Conservation (phyloP, 2,113 vertebrate species). For the Ictalurus furcatus region DNA sequence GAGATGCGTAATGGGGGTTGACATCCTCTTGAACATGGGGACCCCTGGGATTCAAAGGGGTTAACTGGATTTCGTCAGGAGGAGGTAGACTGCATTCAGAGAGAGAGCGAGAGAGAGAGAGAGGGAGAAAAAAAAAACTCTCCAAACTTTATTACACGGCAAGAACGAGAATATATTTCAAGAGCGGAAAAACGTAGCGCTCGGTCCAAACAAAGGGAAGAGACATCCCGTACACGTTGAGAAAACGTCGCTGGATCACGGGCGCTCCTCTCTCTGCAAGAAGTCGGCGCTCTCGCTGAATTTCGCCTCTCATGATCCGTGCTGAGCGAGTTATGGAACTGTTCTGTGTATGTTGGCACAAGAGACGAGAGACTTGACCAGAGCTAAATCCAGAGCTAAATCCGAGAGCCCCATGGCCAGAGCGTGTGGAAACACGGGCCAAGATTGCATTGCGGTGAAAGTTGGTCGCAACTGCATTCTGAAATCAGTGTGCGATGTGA, state of each 20-base stretch:
- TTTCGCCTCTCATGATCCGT: conserved; percentile 26
- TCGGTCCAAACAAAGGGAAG: neutral
- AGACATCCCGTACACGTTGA: neutral
- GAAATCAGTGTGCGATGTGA: conserved; percentile 15
- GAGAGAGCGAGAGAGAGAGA: neutral
- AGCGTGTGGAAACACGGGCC: conserved; percentile 52
- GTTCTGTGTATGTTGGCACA: conserved; percentile 66
- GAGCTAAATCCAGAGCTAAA: conserved; percentile 58
- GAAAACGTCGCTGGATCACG: neutral
- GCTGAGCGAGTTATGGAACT: conserved; percentile 61
- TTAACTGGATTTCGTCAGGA: conserved; percentile 53
- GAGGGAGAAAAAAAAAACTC: neutral
- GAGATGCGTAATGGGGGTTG: conserved; percentile 50
- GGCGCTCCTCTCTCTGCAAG: neutral
- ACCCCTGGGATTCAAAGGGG: conserved; percentile 32
- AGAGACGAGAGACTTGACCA: conserved; percentile 56
- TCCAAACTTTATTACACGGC: conserved; percentile 31
- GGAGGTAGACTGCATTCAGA: conserved; percentile 30
- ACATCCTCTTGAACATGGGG: conserved; percentile 48
- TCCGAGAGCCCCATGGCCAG: conserved; percentile 45
- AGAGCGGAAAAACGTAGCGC: neutral
- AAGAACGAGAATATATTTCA: conserved; percentile 38
- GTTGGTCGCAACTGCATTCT: conserved; percentile 19
- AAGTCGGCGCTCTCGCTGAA: conserved; percentile 36
- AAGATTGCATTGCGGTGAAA: conserved; percentile 41